Evolutionary conservation across 2,113 vertebrate species (phyloP), one percentile per base, ranked within the genome.

Genomic region (Haliaeetus leucogaster): DNA sequence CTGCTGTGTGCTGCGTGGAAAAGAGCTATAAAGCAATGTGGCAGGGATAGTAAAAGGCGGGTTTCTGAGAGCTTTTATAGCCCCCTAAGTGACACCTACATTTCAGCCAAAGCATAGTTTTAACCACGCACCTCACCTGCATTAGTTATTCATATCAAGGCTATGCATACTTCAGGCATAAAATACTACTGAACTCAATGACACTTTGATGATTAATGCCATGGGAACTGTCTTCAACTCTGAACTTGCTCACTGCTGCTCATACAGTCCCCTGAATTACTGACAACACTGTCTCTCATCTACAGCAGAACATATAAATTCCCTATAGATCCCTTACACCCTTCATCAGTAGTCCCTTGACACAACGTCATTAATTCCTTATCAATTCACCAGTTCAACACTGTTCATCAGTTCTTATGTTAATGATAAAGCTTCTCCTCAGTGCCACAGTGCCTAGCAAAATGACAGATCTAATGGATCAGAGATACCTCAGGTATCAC

Each of bases 11-110:
- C 38, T 16, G 29, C 5, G 0, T 40, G 40, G 42, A 21, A 55
- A 23, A 36, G 38, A 83, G 29, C n/a, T 43, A 13, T 2, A 55
- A 65, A 50, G 63, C 16, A 50, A 36, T 10, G 2, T 0, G 10
- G 26, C 43, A 82, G 48, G 27, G 76, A 22, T 1, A 29, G 30
- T 6, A 29, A 34, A 77, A 21, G 6, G 6, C 0, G 1, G 3
- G 5, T 9, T 85, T 30, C 11, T 8, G 34, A 50, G n/a, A 79
- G 63, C 18, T 45, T 56, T 53, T 53, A 26, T 0, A 61, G 78
- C 52, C 40, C 43, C 42, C 29, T 48, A 29, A 68, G 18, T 5
- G 58, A 30, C 42, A 55, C 42, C 76, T 27, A 4, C 22, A 16
- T 42, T 56, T 22, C 36, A 88, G 62, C 10, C n/a, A 48, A 15